Evolutionary conservation across 1,140 invertebrate genomes (phyloP), one percentile per base, ranked within the genome.

Genomic region (Diuraphis noxia): DNA sequence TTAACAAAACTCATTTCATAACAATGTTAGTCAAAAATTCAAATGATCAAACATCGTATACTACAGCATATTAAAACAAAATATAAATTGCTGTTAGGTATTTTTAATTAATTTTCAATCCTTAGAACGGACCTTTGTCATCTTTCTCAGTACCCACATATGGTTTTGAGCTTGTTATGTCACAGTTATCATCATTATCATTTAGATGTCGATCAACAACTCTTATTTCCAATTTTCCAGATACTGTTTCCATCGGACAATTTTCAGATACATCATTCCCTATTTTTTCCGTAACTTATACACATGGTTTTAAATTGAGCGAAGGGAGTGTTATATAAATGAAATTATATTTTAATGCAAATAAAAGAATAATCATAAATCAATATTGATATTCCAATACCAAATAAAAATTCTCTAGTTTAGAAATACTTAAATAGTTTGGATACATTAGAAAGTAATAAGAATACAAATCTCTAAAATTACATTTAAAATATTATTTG

Each of bases 181-280:
- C 77, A 63, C 72, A 85, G 17, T 92, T 52, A 38, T 86, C 87
- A 82, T 92, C 92, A 41, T 84, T 77, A 91, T 43, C 41, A 85
- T 49, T 92, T 36, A 92, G 85, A 34, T 93, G 94, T 30, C 94
- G 93, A 89, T 95, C 94, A 63, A 97, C 95, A 43, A 98, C 96
- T 86, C 97, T 95, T 92, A 97, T 97, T 94, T 98, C 97, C 49
- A 97, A 94, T 91, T 96, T 95, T 81, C 96, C 97, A 91, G 96
- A 96, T n/a, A 97, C 95, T 8, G 96, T 93, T 81, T 93, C 93
- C 91, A 93, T 92, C 25, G 82, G 77, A 46, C 88, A 92, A 49
- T 92, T 81, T 46, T 92, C 92, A 40, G 93, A 92, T 34, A 93
- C 93, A 88, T 93, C 93, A 92, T 77, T 89, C 41, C 88, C 88